A percentile compares a stretch with the other conserved stretches of the same genome.
Conservation (phyloP, 2,113 vertebrate genomes). For the Gallinago paraguaiae region DNA sequence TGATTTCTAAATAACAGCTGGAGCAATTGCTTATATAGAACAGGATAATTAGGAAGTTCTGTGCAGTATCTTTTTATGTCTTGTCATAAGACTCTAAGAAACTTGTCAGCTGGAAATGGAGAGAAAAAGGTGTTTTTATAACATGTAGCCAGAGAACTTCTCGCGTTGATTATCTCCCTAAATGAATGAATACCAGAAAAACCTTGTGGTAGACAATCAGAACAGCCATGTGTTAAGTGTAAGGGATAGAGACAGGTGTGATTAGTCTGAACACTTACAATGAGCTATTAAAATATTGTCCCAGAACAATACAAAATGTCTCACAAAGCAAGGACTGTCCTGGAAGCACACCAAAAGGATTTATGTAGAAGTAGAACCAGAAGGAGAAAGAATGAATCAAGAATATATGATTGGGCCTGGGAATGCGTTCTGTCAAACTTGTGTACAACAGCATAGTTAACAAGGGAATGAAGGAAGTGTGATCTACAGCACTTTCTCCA, state of each 20-base stretch:
- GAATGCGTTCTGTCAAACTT: background rate
- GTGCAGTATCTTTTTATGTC: background rate
- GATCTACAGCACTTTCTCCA: background rate
- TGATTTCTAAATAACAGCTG: background rate
- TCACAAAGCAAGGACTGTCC: background rate
- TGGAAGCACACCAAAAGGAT: background rate
- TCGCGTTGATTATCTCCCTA: background rate
- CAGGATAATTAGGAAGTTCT: background rate
- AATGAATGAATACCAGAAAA: background rate
- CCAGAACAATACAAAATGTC: background rate
- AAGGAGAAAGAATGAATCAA: background rate
- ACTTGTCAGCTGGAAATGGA: background rate
- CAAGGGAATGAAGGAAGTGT: background rate
- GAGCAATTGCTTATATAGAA: background rate
- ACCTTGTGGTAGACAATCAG: background rate
- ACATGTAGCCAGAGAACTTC: background rate
- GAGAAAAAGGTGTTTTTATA: background rate
- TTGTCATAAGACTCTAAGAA: background rate
- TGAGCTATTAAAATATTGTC: background rate
- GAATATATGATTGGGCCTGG: background rate
- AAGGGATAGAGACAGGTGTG: background rate
- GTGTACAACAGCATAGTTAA: background rate
- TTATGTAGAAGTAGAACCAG: background rate
- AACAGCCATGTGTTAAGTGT: background rate
- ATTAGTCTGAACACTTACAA: background rate